Evolutionary conservation across 2,888 invertebrate species (phyloP).

Genomic region (Celastrina argiolus): DNA sequence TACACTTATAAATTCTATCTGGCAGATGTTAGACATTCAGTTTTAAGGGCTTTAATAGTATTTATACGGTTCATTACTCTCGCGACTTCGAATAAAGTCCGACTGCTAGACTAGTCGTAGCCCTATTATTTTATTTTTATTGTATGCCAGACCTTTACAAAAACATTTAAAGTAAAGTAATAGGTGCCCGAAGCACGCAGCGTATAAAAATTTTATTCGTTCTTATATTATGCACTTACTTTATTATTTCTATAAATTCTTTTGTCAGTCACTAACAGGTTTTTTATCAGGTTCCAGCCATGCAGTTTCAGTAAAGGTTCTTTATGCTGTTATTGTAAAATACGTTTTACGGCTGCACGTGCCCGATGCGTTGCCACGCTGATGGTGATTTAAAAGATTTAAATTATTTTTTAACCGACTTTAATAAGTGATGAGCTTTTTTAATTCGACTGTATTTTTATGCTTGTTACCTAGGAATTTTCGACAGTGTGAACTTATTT

Average conservation of each 20-base stretch:
- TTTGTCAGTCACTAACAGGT: not conserved
- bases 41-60: not conserved
- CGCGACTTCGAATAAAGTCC: not conserved
- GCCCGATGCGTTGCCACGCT: too few relatives aligned
- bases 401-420: too few relatives aligned
- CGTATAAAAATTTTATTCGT: not conserved
- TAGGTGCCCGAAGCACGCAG: not conserved
- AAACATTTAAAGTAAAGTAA: not conserved
- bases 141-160: not conserved
- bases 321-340: not conserved
- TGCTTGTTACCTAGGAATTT: too few relatives aligned
- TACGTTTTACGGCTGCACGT: too few relatives aligned
- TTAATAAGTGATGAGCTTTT: too few relatives aligned
- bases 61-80: not conserved
- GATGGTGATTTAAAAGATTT: too few relatives aligned
- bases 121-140: not conserved
- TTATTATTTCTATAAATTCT: not conserved
- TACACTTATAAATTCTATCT: not conserved
- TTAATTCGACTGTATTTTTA: too few relatives aligned
- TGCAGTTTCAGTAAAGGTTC: not conserved
- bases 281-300: not conserved
- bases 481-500: too few relatives aligned
- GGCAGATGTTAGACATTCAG: not conserved
- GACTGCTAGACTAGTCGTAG: not conserved
- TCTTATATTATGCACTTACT: not conserved